Base-by-base conservation (phyloP, 2,797 vertebrate species). In the Somateria mollissima region DNA sequence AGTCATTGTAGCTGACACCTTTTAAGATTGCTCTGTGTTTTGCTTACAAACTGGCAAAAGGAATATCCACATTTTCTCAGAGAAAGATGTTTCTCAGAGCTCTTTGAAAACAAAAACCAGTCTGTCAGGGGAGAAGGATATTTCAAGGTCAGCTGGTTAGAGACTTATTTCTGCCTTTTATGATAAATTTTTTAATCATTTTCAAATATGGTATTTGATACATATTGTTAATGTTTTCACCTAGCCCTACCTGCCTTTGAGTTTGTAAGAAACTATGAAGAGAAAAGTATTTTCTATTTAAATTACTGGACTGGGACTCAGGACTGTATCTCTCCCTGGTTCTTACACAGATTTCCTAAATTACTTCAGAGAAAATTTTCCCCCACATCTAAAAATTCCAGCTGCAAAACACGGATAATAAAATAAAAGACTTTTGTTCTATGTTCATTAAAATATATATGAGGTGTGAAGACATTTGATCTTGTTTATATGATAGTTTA, bases 161-260 rank as follows among this genome's bases (percentile, higher is more conserved):
- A 94, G 91, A 81, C 60, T 82, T 39, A 82, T 91, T 91, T 73
- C 84, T 92, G 87, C 90, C 87, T 79, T 84, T 64, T 43, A 67
- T 94, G 87, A 97, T 94, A 7, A 86, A 96, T 96, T 91, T 82
- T 83, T 91, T 90, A 96, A 97, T 96, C 91, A 96, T 95, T 95
- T 90, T 90, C 64, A 92, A 86, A 67, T 81, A 76, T 18, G 11
- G 10, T 15, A 91, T 66, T 25, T 24, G 72, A 45, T 37, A 76
- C 5, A 45, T 76, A 84, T 67, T 70, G 65, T 47, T 66, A 11
- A 70, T 92, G 22, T 88, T 94, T 81, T 90, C 56, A 73, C 32
- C 20, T 53, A 64, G 8, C 39, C 71, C 53, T 92, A 13, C 39
- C 51, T 36, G 60, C 39, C 78, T 58, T 74, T 69, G 16, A 91